Conservation (phyloP, 2,797 vertebrate species). For the Falco berigora region DNA sequence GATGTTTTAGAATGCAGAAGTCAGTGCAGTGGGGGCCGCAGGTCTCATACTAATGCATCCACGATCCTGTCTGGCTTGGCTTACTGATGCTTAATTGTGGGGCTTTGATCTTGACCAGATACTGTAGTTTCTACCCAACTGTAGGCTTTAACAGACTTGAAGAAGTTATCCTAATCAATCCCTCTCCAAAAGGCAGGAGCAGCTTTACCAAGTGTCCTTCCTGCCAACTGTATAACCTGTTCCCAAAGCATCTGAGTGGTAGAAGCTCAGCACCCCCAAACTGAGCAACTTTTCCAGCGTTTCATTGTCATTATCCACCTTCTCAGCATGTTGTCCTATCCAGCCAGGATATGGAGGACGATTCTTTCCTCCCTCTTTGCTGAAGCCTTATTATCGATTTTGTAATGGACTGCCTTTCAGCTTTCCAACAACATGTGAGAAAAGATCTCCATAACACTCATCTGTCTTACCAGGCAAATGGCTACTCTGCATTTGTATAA, state of each 20-base stretch:
- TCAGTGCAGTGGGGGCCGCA: rapidly evolving
- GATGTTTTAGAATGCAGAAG: not conserved
- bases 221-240: not conserved
- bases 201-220: not conserved
- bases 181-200: not conserved
- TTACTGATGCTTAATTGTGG: not conserved
- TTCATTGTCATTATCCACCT: not conserved
- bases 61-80: not conserved
- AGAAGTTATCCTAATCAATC: not conserved
- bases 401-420: not conserved
- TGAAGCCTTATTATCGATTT: not conserved
- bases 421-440: not conserved
- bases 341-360: not conserved
- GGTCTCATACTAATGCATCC: not conserved
- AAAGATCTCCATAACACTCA: not conserved
- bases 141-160: not conserved
- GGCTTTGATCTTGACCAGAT: not conserved
- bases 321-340: not conserved
- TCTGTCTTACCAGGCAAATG: not conserved
- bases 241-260: not conserved
- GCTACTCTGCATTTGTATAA: not conserved
- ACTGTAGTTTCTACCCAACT: not conserved
- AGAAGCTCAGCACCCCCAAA: not conserved
- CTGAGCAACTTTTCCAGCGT: not conserved
- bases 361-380: not conserved